phyloP scores from a whole-genome alignment of 2,113 vertebrate genomes.

The Willisornis vidua region DNA sequence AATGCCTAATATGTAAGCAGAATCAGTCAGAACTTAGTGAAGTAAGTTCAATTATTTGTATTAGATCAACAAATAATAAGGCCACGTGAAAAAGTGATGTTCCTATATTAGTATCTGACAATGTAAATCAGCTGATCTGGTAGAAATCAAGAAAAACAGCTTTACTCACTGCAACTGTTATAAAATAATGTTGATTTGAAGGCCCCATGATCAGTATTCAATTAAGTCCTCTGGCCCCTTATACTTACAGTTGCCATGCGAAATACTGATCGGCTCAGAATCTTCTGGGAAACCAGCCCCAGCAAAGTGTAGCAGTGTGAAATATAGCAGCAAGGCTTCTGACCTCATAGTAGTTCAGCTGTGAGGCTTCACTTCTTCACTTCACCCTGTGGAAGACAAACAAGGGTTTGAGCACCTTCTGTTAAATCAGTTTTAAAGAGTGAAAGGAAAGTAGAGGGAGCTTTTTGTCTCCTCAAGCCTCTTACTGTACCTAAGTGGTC shows the following conservation, averaged over 20 bases:
- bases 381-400: conserved; percentile 85
- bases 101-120: not conserved
- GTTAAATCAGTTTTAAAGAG: not conserved
- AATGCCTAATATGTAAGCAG: not conserved
- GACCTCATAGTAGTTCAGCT: conserved; percentile 96
- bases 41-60: not conserved
- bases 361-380: conserved; percentile 82
- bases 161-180: not conserved
- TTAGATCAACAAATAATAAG: not conserved
- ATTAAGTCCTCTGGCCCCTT: not conserved
- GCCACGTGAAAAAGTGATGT: fast-evolving
- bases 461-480: not conserved
- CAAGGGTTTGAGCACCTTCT: not conserved
- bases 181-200: not conserved
- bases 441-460: not conserved
- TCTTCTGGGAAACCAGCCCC: conserved; percentile 98
- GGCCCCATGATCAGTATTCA: not conserved
- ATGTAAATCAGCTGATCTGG: not conserved
- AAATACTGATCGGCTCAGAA: conserved; percentile 98
- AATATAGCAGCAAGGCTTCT: conserved; percentile 96
- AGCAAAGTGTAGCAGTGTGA: conserved; percentile 92
- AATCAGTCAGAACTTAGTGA: not conserved
- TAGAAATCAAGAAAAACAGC: not conserved
- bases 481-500: not conserved
- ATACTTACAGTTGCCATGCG: conserved; percentile 99